These are phyloP conservation scores for Agrilus mali DNA, from an alignment of 2,888 invertebrate genomes.

Conservation along the genomic window DNA sequence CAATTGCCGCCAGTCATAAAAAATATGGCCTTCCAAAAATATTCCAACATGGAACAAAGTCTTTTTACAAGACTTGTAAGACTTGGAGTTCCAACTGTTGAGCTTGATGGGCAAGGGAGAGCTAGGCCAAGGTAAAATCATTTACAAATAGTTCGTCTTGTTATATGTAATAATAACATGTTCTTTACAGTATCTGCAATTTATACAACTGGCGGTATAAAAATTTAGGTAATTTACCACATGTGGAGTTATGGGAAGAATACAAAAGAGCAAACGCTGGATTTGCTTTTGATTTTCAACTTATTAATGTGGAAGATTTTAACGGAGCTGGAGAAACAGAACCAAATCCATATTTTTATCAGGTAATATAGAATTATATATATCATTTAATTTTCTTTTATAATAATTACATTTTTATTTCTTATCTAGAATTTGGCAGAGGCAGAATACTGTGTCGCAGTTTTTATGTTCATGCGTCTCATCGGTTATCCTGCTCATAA, in stretches of 20 bases:
- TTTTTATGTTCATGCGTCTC: conserved; percentile 97
- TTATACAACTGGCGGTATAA: conserved; percentile 96
- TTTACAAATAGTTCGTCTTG: neutral
- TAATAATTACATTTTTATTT: conserved; percentile 8
- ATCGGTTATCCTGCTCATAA: conserved; percentile 93
- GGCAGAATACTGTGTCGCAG: conserved; percentile 90
- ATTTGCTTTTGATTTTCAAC: conserved; percentile 83
- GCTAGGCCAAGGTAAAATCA: conserved; percentile 59
- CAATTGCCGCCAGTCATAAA: conserved; percentile 99
- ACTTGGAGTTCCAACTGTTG: conserved; percentile 92
- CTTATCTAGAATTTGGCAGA: conserved; percentile 66
- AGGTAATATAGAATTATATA: conserved; percentile 40
- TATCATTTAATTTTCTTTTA: neutral
- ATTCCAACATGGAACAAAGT: conserved; percentile 99
- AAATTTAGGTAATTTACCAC: conserved; percentile 84
- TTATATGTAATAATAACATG: conserved; percentile 1
- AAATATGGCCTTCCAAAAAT: conserved; percentile 99
- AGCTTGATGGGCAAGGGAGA: conserved; percentile 95
- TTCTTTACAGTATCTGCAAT: conserved; percentile 62
- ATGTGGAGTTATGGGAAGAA: conserved; percentile 73
- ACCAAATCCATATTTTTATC: conserved; percentile 97
- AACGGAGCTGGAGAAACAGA: conserved; percentile 95
- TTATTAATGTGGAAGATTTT: conserved; percentile 93
- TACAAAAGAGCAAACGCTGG: conserved; percentile 89
- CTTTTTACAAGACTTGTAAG: conserved; percentile 93